Conservation (phyloP, 2,113 vertebrate genomes). For the Paramormyrops kingsleyae region DNA sequence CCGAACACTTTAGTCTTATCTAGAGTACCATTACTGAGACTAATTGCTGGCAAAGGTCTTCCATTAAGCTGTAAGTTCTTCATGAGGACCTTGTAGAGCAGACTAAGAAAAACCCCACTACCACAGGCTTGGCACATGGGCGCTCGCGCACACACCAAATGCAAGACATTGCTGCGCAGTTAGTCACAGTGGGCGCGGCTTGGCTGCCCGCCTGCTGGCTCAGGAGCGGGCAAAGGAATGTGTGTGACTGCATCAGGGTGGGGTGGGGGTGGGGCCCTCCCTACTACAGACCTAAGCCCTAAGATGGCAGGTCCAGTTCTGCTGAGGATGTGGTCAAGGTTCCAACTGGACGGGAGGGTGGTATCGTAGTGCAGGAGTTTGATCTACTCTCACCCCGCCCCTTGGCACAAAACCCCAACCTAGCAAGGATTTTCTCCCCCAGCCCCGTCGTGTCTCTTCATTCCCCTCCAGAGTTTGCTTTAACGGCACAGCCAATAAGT, state of each 20-base stretch:
- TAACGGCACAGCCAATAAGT: background rate
- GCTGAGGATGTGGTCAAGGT: background rate
- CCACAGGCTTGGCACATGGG: background rate
- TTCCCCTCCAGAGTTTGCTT: background rate
- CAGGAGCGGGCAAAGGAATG: slow-evolving; percentile 66
- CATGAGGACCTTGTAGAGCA: background rate
- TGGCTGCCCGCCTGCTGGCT: slow-evolving; percentile 66
- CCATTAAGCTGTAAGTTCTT: background rate
- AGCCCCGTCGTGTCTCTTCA: background rate
- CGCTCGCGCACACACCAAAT: slow-evolving; percentile 12
- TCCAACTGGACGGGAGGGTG: background rate
- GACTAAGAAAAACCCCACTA: background rate
- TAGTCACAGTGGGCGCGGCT: slow-evolving; percentile 64
- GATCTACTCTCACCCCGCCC: background rate
- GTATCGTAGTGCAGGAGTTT: background rate
- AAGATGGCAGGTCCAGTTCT: slow-evolving; percentile 25
- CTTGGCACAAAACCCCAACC: background rate
- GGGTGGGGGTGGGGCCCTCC: slow-evolving; percentile 63
- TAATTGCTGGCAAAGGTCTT: background rate
- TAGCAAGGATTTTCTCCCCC: background rate
- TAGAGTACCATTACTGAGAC: background rate
- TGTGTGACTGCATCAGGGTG: slow-evolving; percentile 57
- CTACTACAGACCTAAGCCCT: slow-evolving; percentile 34
- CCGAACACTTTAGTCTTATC: background rate
- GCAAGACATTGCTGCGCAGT: slow-evolving; percentile 62